Evolutionary conservation across 2,888 invertebrate species (phyloP), one percentile per base, ranked within the genome.

Genomic region (Drosophila niveifrons): DNA sequence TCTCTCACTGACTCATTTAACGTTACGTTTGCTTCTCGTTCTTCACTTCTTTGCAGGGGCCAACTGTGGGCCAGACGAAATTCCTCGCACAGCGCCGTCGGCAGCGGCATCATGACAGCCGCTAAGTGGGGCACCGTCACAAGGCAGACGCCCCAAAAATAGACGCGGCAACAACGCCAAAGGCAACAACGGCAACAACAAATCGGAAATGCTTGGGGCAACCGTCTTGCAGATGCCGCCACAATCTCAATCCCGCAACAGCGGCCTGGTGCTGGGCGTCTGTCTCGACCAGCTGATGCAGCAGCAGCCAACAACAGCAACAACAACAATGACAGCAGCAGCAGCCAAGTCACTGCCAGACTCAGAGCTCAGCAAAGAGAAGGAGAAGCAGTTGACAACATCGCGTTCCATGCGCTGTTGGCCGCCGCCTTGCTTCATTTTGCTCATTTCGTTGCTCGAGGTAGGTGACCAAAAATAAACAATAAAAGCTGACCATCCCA

Each of bases 361-460:
- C 41, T 9, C 31, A 31, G 52, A 29, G 8, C 15, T 41, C 2
- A 10, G 6, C 15, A 36, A 68, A 65, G 75, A 69, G 41, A 98
- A 68, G 66, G 75, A 69, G 41, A 98, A 97, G 93, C 98, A 97
- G 93, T 97, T 98, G 93, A 36, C 65, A 58, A 36, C 66, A 58
- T 31, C 51, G 15, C 52, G 98, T 97, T 81, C 98, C 98, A 92
- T 98, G 93, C 96, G 96, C 72, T 98, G 98, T 93, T 98, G 97
- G 92, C 98, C 98, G 56, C 98, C 98, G 70, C 98, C 98, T 18
- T 94, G 98, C 75, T 98, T 98, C 93, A 96, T 98, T 91, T 96
- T 98, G 88, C 95, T 97, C 92, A 96, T 98, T 93, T 98, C 98
- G 66, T 94, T 98, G 87, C 94, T 98, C 90, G 98, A 98, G 96